A percentile compares a stretch with the other conserved stretches of the same genome.
Conservation (phyloP, 2,797 vertebrate species). For the Phrynocephalus vlangalii region DNA sequence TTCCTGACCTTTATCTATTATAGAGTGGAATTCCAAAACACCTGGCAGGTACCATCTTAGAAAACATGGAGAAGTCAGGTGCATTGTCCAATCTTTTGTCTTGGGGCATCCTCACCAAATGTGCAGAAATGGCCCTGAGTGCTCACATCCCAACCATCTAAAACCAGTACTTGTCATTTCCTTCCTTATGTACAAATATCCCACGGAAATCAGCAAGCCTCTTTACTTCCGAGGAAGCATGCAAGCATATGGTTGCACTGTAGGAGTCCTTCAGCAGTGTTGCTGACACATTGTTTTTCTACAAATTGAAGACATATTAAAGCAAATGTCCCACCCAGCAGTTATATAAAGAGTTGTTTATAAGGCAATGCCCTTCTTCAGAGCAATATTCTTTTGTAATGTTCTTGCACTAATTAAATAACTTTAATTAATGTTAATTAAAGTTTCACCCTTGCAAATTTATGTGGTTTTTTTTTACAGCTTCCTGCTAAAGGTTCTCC, state of each 20-base stretch:
- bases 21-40: neutral
- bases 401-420: neutral
- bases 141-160: neutral
- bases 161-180: neutral
- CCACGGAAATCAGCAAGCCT: neutral
- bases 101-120: neutral
- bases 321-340: neutral
- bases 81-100: neutral
- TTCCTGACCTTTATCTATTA: neutral
- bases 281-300: neutral
- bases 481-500: neutral
- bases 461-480: neutral
- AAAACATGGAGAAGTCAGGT: neutral
- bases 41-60: neutral
- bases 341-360: neutral
- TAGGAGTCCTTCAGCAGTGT: neutral
- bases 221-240: neutral
- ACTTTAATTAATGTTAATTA: neutral
- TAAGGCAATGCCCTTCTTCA: neutral
- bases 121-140: neutral
- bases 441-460: neutral
- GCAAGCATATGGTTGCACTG: neutral
- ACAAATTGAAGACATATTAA: neutral
- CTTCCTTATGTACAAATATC: neutral
- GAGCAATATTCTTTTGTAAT: neutral